These are phyloP conservation scores for Crotophaga sulcirostris DNA, from an alignment of 2,113 vertebrate genomes.

Conservation along the genomic window DNA sequence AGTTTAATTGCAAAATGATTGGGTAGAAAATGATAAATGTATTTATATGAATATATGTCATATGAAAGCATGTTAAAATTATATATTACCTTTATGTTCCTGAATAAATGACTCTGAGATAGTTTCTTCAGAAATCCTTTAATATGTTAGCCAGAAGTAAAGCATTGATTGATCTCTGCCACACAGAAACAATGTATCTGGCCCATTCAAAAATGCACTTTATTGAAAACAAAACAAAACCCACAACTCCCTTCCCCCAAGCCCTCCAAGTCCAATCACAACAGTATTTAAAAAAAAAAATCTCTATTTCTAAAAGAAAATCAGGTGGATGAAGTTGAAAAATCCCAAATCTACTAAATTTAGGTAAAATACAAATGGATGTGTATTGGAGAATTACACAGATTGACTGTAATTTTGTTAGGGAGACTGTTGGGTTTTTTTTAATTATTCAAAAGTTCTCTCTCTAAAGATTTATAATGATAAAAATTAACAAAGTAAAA, in stretches of 20 bases:
- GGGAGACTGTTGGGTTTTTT: neutral
- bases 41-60: neutral
- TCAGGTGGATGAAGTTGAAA: neutral
- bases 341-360: neutral
- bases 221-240: neutral
- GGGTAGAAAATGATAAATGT: neutral
- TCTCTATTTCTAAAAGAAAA: neutral
- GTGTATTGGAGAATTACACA: neutral
- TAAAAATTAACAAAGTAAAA: neutral
- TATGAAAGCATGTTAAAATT: neutral
- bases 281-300: neutral
- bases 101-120: neutral
- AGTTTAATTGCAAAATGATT: neutral
- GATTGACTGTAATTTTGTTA: neutral
- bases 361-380: neutral
- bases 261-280: neutral
- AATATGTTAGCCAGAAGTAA: neutral
- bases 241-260: neutral
- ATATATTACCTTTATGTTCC: neutral
- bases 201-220: rapidly evolving
- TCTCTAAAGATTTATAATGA: neutral
- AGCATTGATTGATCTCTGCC: neutral
- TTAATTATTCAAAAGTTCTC: neutral
- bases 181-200: neutral
- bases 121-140: neutral